Evolutionary conservation across 1,140 invertebrate species (phyloP).

Genomic region (Pteromalus puparum): DNA sequence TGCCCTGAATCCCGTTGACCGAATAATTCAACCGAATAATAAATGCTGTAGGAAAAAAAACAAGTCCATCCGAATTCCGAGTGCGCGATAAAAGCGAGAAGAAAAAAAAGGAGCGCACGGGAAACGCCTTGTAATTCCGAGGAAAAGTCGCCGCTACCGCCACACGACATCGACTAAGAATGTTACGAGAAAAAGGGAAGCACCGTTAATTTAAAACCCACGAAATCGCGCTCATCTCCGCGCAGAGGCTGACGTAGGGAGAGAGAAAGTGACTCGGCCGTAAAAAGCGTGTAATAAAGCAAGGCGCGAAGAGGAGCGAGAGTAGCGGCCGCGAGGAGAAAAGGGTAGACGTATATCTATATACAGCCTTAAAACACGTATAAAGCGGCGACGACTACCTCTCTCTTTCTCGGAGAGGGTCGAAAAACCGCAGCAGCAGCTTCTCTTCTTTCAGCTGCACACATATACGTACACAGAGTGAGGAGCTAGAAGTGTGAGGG

Average conservation of each 20-base stretch:
- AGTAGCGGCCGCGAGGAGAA: neutral
- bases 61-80: neutral
- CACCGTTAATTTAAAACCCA: constrained; percentile 24
- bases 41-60: neutral
- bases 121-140: neutral
- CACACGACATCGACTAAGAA: constrained; percentile 7
- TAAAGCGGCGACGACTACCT: constrained; percentile 14
- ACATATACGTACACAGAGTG: neutral
- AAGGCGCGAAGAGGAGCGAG: neutral
- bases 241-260: too few species aligned
- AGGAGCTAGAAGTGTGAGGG: constrained; percentile 49
- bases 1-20: neutral
- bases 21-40: neutral
- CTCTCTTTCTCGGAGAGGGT: constrained; percentile 39
- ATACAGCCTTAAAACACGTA: constrained; percentile 7
- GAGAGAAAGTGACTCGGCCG: too few species aligned
- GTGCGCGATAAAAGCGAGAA: neutral
- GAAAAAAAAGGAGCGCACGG: neutral
- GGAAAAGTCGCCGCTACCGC: neutral
- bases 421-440: constrained; percentile 41
- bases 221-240: constrained; percentile 28
- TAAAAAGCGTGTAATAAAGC: constrained; percentile 12
- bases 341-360: neutral
- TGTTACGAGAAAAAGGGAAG: neutral
- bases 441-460: too few species aligned